Evolutionary conservation across 2,888 invertebrate species (phyloP).

Genomic region (Megalurothrips usitatus): DNA sequence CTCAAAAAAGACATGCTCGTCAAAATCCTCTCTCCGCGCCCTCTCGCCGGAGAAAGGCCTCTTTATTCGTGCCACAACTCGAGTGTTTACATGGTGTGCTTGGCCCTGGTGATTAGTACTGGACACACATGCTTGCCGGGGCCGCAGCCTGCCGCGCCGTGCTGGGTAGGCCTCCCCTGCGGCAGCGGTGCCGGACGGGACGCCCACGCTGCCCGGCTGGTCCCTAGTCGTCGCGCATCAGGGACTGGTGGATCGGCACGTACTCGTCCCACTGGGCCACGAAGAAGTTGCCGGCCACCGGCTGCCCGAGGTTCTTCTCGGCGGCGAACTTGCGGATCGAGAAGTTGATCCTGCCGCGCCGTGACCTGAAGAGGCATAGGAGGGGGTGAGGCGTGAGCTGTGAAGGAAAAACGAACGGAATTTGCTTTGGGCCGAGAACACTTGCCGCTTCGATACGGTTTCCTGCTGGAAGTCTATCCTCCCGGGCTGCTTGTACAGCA

Average conservation of each 20-base stretch:
- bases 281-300: background rate
- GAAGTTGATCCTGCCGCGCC: background rate
- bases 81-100: no score
- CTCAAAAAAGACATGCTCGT: no score
- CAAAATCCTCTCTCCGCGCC: no score
- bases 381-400: background rate
- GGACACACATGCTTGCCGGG: no score
- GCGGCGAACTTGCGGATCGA: background rate
- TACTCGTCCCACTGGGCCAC: background rate
- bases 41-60: no score
- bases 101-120: no score
- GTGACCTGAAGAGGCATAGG: background rate
- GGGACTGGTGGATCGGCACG: background rate
- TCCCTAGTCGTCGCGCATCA: background rate
- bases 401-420: background rate
- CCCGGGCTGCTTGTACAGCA: slow-evolving; percentile 65
- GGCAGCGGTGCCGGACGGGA: no score
- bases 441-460: background rate
- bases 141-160: no score
- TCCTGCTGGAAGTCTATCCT: slow-evolving; percentile 40
- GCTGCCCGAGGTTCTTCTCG: background rate
- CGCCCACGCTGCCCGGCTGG: no score
- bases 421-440: no score
- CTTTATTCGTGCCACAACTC: no score
- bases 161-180: no score